A percentile compares a stretch with the other conserved stretches of the same genome.
Evolutionary conservation across 2,797 vertebrate genomes (phyloP).

Genomic region (Ptychadena robeensis): DNA sequence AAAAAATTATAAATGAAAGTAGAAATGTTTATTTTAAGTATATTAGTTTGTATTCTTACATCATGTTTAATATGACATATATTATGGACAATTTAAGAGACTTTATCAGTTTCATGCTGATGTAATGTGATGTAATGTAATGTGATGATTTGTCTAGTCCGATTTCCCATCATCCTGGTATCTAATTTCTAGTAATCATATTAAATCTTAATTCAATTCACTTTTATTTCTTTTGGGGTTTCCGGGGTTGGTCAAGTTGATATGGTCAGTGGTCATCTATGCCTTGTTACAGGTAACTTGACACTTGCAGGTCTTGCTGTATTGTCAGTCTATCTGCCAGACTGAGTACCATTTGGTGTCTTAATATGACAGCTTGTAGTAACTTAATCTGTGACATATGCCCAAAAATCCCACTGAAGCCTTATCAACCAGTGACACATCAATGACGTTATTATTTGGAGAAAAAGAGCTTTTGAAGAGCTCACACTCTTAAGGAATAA

Average conservation of each 20-base stretch:
- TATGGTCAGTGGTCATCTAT: conserved; percentile 33
- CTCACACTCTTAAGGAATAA: background rate
- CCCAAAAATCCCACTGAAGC: conserved; percentile 11
- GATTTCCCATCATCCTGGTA: background rate
- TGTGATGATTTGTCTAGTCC: too few relatives aligned
- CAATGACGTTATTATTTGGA: background rate
- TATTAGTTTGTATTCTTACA: background rate
- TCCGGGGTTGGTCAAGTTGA: background rate
- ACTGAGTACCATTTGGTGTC: conserved; percentile 39
- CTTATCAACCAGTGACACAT: conserved; percentile 7
- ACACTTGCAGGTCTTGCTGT: conserved; percentile 16
- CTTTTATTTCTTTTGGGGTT: background rate
- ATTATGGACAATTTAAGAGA: too few relatives aligned
- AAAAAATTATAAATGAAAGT: too few relatives aligned
- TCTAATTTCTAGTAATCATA: background rate
- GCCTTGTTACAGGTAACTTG: conserved; percentile 41
- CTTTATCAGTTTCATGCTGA: too few relatives aligned
- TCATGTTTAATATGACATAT: background rate
- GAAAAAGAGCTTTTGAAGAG: background rate
- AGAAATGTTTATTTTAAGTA: background rate
- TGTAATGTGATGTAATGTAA: too few relatives aligned
- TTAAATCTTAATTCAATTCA: background rate
- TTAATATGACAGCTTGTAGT: conserved; percentile 32
- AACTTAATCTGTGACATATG: conserved; percentile 51
- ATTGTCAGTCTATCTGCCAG: conserved; percentile 39